A percentile compares a stretch with the other conserved stretches of the same genome.
These are phyloP conservation scores for Dromaius novaehollandiae DNA, from an alignment of 2,113 vertebrate species.

Conservation along the genomic window DNA sequence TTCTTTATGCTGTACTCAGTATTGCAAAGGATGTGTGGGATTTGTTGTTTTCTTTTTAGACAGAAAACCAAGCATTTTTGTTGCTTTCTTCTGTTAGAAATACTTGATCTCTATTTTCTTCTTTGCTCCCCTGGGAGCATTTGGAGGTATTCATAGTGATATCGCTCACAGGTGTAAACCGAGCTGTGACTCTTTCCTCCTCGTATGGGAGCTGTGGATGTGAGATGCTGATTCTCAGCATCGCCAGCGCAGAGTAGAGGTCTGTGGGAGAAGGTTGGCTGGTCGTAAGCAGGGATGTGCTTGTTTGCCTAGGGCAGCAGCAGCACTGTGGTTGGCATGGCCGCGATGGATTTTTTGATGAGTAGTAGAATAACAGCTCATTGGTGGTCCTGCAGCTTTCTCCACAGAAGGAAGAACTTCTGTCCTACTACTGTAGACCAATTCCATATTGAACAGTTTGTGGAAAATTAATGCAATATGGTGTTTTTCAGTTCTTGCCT, in stretches of 20 bases:
- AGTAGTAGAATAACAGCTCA: neutral
- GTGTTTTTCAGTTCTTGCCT: neutral
- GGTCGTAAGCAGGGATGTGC: neutral
- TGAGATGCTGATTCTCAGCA: neutral
- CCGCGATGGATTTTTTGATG: neutral
- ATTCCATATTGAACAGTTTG: slow-evolving; percentile 14
- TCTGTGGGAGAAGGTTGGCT: neutral
- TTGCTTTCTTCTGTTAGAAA: neutral
- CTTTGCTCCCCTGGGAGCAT: neutral
- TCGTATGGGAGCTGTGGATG: neutral
- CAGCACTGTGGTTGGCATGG: neutral
- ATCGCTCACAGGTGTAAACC: neutral
- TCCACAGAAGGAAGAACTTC: slow-evolving; percentile 17
- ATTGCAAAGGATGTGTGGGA: neutral
- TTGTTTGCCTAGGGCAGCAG: slow-evolving; percentile 2
- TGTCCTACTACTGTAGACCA: neutral
- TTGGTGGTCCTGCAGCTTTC: slow-evolving; percentile 28
- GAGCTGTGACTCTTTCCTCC: neutral
- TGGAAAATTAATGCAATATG: slow-evolving; percentile 41
- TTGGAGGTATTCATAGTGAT: slow-evolving; percentile 7
- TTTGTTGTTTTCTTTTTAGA: neutral
- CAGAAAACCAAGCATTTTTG: neutral
- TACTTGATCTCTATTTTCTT: neutral
- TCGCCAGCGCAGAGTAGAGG: neutral
- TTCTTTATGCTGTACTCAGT: neutral